phyloP scores from a whole-genome alignment of 2,888 invertebrate genomes.

The Phrixothrix hirtus region DNA sequence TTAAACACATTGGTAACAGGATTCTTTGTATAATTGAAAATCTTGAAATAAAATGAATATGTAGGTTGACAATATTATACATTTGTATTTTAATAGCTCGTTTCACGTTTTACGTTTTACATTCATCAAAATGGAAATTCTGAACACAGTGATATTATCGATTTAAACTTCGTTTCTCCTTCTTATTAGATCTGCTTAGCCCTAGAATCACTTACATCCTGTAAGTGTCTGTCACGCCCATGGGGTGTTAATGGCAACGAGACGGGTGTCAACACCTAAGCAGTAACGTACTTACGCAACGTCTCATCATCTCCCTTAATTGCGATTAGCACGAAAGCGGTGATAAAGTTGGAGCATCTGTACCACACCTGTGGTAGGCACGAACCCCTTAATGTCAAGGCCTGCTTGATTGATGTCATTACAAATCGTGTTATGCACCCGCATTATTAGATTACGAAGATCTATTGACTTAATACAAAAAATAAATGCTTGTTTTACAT shows the following conservation, averaged over 20 bases:
- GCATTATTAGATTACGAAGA: conserved; percentile 14
- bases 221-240: background rate
- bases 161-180: background rate
- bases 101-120: too few relatives aligned
- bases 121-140: background rate
- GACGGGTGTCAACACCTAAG: background rate
- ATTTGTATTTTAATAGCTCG: too few relatives aligned
- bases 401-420: conserved; percentile 19
- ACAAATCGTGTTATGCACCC: conserved; percentile 16
- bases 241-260: background rate
- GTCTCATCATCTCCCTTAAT: conserved; percentile 30
- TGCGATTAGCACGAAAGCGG: conserved; percentile 28
- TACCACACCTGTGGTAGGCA: conserved; percentile 28
- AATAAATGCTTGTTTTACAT: background rate
- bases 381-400: conserved; percentile 24
- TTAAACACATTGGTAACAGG: too few relatives aligned
- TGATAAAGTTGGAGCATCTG: conserved; percentile 32
- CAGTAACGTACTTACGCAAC: background rate
- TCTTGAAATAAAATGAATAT: too few relatives aligned
- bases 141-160: background rate
- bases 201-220: background rate
- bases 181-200: background rate
- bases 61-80: too few relatives aligned
- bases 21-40: too few relatives aligned
- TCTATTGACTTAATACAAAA: conserved; percentile 10